These are phyloP conservation scores for Bubalus kerabau DNA, from an alignment of 2,113 vertebrate species.

Conservation along the genomic window DNA sequence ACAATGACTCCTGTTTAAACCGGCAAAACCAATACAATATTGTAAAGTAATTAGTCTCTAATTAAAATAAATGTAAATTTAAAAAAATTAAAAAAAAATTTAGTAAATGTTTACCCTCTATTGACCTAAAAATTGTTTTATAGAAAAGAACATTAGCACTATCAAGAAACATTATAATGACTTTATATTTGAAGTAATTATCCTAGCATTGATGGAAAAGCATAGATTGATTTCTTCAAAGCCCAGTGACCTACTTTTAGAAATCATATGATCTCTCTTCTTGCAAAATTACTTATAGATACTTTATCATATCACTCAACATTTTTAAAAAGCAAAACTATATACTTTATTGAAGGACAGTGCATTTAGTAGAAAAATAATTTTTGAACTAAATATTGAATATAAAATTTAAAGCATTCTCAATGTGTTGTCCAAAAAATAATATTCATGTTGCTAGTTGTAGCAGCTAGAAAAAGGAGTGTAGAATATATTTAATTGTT, in stretches of 20 bases:
- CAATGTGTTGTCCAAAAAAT: constrained; percentile 41
- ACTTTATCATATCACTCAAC: neutral
- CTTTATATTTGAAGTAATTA: neutral
- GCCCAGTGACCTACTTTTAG: neutral
- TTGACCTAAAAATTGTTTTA: neutral
- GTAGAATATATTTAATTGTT: constrained; percentile 48
- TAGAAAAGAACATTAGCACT: neutral
- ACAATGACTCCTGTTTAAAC: neutral
- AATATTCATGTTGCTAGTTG: constrained; percentile 51
- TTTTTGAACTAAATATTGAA: neutral
- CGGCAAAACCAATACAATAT: no score
- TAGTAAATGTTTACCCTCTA: neutral
- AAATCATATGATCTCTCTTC: neutral
- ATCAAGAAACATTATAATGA: neutral
- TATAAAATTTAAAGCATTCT: constrained; percentile 50
- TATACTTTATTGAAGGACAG: neutral
- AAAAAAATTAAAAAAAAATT: neutral
- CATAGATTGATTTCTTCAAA: neutral
- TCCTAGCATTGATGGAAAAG: neutral
- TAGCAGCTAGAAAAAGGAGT: constrained; percentile 50
- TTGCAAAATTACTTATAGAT: neutral
- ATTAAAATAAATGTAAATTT: no score
- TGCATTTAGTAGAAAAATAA: neutral
- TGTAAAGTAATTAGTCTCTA: no score
- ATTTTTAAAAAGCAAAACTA: neutral